phyloP scores from a whole-genome alignment of 2,888 invertebrate species.

The Anorthoa munda region DNA sequence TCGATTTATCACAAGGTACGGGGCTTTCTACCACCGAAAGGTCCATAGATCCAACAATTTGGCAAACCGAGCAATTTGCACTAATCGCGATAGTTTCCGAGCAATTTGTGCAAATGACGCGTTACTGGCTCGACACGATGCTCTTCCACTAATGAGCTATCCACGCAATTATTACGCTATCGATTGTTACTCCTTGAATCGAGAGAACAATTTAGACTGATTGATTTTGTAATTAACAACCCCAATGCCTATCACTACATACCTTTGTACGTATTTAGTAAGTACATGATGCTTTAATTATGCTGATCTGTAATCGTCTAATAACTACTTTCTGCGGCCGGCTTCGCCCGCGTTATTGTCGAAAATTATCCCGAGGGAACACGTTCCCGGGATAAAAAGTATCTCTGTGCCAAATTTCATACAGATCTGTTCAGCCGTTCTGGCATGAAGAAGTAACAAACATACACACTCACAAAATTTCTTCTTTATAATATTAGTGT shows the following conservation, averaged over 20 bases:
- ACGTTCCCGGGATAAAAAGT: too few relatives aligned
- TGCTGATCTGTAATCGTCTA: not conserved
- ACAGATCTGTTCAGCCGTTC: too few relatives aligned
- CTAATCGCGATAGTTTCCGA: slow-evolving; percentile 84
- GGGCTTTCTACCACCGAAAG: slow-evolving; percentile 46
- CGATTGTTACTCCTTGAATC: slow-evolving; percentile 70
- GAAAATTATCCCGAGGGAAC: too few relatives aligned
- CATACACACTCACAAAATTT: too few relatives aligned
- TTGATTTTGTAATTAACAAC: slow-evolving; percentile 44
- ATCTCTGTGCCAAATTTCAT: too few relatives aligned
- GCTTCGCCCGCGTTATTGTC: too few relatives aligned
- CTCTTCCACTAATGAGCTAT: slow-evolving; percentile 82
- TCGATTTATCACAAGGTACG: slow-evolving; percentile 42
- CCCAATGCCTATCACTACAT: not conserved
- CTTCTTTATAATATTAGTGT: too few relatives aligned
- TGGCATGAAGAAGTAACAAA: too few relatives aligned
- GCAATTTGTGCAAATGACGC: slow-evolving; percentile 84
- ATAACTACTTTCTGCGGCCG: too few relatives aligned
- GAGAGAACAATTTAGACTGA: slow-evolving; percentile 38
- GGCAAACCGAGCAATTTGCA: slow-evolving; percentile 83
- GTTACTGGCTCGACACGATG: slow-evolving; percentile 75
- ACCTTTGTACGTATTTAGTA: not conserved
- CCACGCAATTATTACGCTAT: slow-evolving; percentile 76
- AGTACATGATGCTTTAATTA: not conserved
- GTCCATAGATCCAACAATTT: slow-evolving; percentile 78